Percentiles rank a stretch among this genome's conserved stretches.
phyloP scores from a whole-genome alignment of 2,797 vertebrate species.

The Galago senegalensis region DNA sequence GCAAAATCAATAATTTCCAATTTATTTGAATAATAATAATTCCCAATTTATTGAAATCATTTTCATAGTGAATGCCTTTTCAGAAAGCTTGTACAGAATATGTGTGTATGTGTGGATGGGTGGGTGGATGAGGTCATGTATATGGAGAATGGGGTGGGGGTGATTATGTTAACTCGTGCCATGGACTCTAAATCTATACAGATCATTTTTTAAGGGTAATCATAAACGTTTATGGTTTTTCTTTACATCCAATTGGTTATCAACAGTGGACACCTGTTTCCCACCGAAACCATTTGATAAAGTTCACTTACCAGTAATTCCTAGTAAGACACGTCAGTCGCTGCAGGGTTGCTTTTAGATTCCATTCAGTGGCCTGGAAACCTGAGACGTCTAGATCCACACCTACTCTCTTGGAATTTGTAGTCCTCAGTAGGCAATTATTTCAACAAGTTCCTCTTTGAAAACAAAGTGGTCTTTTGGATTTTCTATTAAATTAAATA shows the following conservation, averaged over 20 bases:
- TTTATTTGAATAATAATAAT: background rate
- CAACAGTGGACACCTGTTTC: slow-evolving; percentile 71
- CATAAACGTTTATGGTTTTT: slow-evolving; percentile 58
- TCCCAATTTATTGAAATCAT: background rate
- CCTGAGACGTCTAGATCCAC: slow-evolving; percentile 64
- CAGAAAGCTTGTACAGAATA: background rate
- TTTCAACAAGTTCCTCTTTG: slow-evolving; percentile 80
- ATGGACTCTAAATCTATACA: slow-evolving; percentile 5
- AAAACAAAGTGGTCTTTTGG: slow-evolving; percentile 69
- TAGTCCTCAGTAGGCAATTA: slow-evolving; percentile 62
- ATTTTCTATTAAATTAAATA: slow-evolving; percentile 57
- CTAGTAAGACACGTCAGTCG: slow-evolving; percentile 59
- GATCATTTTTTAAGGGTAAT: slow-evolving; percentile 59
- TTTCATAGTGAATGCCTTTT: slow-evolving; percentile 21
- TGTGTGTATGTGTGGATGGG: background rate
- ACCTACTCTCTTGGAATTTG: slow-evolving; percentile 68
- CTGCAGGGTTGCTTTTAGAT: slow-evolving; percentile 61
- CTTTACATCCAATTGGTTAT: slow-evolving; percentile 74
- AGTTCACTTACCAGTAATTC: slow-evolving; percentile 69
- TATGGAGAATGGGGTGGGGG: background rate
- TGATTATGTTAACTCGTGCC: background rate
- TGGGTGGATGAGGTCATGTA: background rate
- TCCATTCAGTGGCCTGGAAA: slow-evolving; percentile 76
- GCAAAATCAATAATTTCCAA: background rate
- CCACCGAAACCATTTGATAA: slow-evolving; percentile 58